phyloP scores from a whole-genome alignment of 2,113 vertebrate genomes.

The Rhipidura dahli region DNA sequence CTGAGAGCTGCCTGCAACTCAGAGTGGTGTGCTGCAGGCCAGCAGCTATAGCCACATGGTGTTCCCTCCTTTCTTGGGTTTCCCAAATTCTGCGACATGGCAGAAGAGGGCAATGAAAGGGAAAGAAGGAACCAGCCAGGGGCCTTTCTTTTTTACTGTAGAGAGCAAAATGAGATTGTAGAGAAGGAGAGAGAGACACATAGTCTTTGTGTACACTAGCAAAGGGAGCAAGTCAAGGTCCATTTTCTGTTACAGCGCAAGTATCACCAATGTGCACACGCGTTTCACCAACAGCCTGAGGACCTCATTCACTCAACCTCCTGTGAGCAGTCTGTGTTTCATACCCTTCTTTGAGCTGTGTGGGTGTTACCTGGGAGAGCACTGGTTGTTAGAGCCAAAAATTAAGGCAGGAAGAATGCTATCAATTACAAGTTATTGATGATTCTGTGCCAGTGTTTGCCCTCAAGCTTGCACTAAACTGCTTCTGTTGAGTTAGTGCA shows the following conservation, averaged over 20 bases:
- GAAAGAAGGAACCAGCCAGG: neutral
- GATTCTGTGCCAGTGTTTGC: neutral
- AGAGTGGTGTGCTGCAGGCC: neutral
- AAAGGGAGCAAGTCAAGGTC: neutral
- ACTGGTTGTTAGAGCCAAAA: neutral
- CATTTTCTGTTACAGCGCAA: neutral
- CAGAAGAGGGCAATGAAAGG: neutral
- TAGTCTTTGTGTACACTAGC: neutral
- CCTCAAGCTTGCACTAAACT: neutral
- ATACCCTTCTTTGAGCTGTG: neutral
- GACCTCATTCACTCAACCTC: neutral
- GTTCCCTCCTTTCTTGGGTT: neutral
- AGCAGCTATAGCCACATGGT: no score
- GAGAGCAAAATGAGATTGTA: neutral
- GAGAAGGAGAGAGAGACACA: neutral
- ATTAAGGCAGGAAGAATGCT: neutral
- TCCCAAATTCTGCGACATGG: accelerated
- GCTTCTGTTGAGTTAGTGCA: neutral
- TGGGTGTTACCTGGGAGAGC: neutral
- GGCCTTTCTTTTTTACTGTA: neutral
- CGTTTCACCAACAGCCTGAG: neutral
- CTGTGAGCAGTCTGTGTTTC: neutral
- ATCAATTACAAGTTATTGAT: neutral
- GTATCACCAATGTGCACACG: neutral
- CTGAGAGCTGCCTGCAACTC: neutral